Base-by-base conservation (phyloP, 2,113 vertebrate species). In the Meles meles region DNA sequence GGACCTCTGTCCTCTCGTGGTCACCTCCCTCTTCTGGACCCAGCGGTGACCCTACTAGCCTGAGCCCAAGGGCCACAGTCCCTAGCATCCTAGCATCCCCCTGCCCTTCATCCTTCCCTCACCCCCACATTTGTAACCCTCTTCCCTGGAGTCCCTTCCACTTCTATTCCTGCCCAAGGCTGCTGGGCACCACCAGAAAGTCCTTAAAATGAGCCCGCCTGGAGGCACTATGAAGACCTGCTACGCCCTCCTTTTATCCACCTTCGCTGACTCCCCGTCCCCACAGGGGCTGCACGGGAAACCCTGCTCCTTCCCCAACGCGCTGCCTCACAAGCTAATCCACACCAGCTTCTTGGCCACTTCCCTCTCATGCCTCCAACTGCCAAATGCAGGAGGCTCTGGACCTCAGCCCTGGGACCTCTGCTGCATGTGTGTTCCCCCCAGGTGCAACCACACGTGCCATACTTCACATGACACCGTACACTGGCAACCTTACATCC, bases 361-460 rank as follows among this genome's bases (percentile, higher is more conserved):
- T 1, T 57, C 67, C 49, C 18, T n/a, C 59, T 25, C 27, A 8
- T 0, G 3, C 47, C 39, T 92, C 42, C 44, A n/a, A 25, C 2
- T 4, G 7, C 8, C 2, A 57, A 52, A 76, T 3, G n/a, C 15
- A 29, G 29, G n/a, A 90, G 23, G 27, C 27, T 47, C 72, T 49
- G 39, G 49, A 42, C 42, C 25, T 15, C 57, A 29, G 8, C 20
- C 52, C 49, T 7, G 25, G 42, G 37, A 42, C 31, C 55, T 90
- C 63, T 39, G 14, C 87, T 79, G 27, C n/a, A 10, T 17, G 42
- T 80, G 27, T 44, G 13, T 29, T 91, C n/a, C 15, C 5, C 20
- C 59, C 7, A 0, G 4, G n/a, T 5, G 55, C 42, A 0, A 11
- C 6, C 14, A 34, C 2, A 21, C 20, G 20, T 2, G 6, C 37